Conservation (phyloP, 53 echinoderm and acorn worm species). For the Actinopyga echinites region DNA sequence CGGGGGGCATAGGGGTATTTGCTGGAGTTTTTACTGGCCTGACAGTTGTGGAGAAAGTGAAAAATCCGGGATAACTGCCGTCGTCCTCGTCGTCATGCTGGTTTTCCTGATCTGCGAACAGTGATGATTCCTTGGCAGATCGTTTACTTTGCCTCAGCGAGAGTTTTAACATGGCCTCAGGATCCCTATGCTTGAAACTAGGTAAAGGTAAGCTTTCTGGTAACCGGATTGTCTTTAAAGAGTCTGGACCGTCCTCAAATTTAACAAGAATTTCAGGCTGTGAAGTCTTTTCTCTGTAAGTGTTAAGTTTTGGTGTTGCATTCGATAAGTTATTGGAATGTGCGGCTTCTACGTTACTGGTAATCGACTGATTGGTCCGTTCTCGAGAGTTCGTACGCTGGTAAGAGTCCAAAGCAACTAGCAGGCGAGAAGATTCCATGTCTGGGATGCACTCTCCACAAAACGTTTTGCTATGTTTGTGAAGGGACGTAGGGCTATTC, state of each 20-base stretch:
- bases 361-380: background rate
- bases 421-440: background rate
- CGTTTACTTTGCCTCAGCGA: background rate
- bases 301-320: background rate
- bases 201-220: background rate
- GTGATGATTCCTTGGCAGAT: background rate
- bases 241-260: background rate
- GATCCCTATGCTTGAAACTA: background rate
- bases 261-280: slow-evolving; percentile 8
- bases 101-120: background rate
- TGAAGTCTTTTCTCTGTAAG: background rate
- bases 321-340: background rate
- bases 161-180: background rate
- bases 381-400: background rate
- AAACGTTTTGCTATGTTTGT: background rate
- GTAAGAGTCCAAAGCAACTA: slow-evolving; percentile 2
- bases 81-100: background rate
- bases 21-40: background rate
- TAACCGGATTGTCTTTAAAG: background rate
- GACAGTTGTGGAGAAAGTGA: slow-evolving; percentile 2
- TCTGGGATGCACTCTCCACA: slow-evolving; percentile 5
- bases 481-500: background rate
- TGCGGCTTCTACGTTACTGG: background rate
- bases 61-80: background rate
- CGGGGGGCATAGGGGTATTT: background rate